Conservation (phyloP, 2,797 vertebrate species). For the Rhynchonycteris naso region DNA sequence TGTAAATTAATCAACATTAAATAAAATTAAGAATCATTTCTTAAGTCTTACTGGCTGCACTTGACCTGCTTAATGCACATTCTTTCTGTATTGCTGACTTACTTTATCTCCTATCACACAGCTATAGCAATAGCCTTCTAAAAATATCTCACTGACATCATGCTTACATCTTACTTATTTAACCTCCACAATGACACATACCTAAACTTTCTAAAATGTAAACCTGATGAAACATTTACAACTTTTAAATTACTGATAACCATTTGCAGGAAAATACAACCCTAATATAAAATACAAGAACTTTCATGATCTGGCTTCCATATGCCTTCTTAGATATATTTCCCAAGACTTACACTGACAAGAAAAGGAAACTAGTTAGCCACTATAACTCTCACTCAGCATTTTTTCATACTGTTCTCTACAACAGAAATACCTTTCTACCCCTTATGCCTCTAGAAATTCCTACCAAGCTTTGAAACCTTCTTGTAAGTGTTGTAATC, state of each 20-base stretch:
- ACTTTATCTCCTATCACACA: neutral
- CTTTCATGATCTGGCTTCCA: neutral
- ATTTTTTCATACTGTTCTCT: neutral
- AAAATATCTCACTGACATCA: neutral
- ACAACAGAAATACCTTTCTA: neutral
- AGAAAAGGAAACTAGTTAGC: neutral
- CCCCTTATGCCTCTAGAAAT: neutral
- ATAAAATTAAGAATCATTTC: neutral
- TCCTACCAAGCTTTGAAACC: constrained; percentile 20
- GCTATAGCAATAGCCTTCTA: neutral
- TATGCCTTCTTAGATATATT: neutral
- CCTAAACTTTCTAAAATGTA: neutral
- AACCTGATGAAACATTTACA: neutral
- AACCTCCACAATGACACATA: neutral
- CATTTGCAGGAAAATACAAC: neutral
- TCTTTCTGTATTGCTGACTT: neutral
- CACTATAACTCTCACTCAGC: neutral
- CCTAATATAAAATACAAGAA: neutral
- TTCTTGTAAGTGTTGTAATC: neutral
- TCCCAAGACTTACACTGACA: neutral
- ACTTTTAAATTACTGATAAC: neutral
- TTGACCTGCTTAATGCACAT: neutral
- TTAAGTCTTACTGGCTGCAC: neutral
- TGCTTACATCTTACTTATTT: neutral
- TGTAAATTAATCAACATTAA: neutral